phyloP scores from a whole-genome alignment of 2,797 vertebrate genomes.

The Protonibea diacanthus region DNA sequence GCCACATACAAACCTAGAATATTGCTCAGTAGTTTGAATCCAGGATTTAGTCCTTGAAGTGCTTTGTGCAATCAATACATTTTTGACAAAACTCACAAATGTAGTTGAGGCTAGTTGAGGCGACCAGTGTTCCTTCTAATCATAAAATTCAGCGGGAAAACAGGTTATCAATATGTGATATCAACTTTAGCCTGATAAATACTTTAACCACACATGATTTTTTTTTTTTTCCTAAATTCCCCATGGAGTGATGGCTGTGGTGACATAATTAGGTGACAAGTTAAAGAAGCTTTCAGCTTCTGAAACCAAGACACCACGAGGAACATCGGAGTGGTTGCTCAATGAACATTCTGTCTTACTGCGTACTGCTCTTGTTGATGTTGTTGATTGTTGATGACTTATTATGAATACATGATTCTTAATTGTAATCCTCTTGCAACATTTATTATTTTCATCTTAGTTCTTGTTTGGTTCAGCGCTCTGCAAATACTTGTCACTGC shows the following conservation, averaged over 20 bases:
- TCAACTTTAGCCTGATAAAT: neutral
- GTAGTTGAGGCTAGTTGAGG: neutral
- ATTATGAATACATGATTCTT: neutral
- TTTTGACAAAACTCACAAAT: neutral
- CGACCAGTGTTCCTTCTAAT: neutral
- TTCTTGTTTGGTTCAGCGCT: neutral
- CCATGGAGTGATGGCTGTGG: neutral
- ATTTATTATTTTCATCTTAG: neutral
- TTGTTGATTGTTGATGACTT: neutral
- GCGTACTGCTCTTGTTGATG: neutral
- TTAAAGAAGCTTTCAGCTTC: conserved; percentile 29
- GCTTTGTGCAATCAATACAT: neutral
- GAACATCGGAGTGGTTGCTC: neutral
- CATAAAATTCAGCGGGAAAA: neutral
- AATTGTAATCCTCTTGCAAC: neutral
- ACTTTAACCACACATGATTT: no score
- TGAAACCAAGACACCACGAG: neutral
- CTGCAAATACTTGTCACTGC: neutral
- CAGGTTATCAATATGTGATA: neutral
- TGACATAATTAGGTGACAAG: conserved; percentile 9
- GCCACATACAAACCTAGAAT: no score
- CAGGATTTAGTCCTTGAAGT: no score
- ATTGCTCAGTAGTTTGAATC: neutral
- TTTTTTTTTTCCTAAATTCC: neutral
- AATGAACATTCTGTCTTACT: neutral